These are phyloP conservation scores for Cephus nigrinus DNA, from an alignment of 2,888 invertebrate genomes.

Conservation along the genomic window DNA sequence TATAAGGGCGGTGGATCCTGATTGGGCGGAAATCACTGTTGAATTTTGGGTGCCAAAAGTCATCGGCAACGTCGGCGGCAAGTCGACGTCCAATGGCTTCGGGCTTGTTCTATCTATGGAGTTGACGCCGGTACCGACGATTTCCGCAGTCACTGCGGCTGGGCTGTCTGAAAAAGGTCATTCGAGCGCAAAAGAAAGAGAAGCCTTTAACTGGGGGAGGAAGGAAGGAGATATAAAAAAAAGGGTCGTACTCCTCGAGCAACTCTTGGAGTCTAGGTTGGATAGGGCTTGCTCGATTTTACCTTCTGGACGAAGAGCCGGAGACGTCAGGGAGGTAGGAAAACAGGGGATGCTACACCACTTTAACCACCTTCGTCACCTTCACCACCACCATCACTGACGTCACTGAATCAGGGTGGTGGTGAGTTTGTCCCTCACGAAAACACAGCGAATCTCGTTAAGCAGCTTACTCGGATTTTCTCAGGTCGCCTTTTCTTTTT, in stretches of 20 bases:
- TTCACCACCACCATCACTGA: background rate
- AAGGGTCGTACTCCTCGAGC: background rate
- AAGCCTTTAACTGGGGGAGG: background rate
- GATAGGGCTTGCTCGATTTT: background rate
- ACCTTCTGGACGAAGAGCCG: background rate
- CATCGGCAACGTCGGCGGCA: constrained; percentile 72
- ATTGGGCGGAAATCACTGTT: constrained; percentile 84
- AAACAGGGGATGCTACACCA: background rate
- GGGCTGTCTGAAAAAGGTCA: constrained; percentile 4
- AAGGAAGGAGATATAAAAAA: background rate
- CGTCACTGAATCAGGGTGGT: background rate
- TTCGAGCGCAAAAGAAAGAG: background rate
- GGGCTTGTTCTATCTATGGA: constrained; percentile 47
- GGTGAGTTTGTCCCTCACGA: background rate
- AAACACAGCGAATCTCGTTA: constrained; percentile 4
- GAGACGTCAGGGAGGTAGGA: background rate
- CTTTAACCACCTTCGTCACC: background rate
- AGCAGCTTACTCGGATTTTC: background rate
- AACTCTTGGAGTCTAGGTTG: background rate
- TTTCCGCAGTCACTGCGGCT: constrained; percentile 52
- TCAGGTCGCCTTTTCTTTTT: background rate
- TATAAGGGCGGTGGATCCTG: constrained; percentile 84
- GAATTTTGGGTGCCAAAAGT: constrained; percentile 87
- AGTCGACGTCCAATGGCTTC: constrained; percentile 56
- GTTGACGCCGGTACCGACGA: constrained; percentile 52